Conservation (phyloP, 2,888 invertebrate genomes). For the Synergus itoensis region DNA sequence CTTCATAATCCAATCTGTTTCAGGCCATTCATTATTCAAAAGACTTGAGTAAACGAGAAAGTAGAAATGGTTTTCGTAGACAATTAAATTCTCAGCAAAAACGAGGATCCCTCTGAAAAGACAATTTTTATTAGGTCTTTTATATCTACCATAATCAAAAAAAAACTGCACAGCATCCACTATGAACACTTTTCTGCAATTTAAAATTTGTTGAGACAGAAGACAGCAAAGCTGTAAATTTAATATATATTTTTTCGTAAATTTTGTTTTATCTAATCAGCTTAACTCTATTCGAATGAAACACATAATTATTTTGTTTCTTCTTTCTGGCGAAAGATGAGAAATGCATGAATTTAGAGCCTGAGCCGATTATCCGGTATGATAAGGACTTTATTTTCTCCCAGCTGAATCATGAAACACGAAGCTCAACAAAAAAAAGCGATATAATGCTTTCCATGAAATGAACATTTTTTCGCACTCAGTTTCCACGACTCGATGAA, state of each 20-base stretch:
- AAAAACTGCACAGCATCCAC: background rate
- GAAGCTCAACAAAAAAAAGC: conserved; percentile 52
- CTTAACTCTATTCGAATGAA: background rate
- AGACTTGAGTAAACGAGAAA: background rate
- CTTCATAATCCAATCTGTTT: background rate
- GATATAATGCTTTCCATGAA: conserved; percentile 19
- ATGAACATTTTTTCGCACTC: conserved; percentile 12
- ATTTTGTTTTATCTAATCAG: background rate
- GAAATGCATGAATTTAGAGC: conserved; percentile 21
- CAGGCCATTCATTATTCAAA: background rate
- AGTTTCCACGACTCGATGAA: background rate
- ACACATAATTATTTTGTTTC: background rate
- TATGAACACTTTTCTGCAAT: background rate
- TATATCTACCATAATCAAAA: no score
- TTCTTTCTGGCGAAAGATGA: background rate
- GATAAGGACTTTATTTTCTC: conserved; percentile 64
- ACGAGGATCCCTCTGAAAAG: background rate
- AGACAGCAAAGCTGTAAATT: background rate
- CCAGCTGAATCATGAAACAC: conserved; percentile 52
- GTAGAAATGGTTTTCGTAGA: background rate
- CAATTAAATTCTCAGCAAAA: background rate
- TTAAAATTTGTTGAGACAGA: background rate
- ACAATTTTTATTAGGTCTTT: background rate
- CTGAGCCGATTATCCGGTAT: conserved; percentile 56
- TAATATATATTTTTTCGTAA: background rate